Conservation (phyloP, 2,797 vertebrate genomes). For the Chaetophractus vellerosus region DNA sequence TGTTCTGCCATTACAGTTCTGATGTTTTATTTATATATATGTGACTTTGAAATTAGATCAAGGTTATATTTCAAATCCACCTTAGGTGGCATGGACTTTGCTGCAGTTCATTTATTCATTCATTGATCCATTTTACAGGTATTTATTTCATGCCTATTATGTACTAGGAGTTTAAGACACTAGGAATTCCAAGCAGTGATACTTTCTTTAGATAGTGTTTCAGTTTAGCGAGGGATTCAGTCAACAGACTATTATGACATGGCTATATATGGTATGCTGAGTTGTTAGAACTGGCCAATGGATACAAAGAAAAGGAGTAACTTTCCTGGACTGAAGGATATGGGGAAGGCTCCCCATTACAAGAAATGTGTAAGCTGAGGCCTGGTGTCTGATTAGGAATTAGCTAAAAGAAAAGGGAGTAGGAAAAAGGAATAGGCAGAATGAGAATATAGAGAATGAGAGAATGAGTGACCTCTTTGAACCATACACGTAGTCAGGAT, state of each 20-base stretch:
- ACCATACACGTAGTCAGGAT: too few relatives aligned
- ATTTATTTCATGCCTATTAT: conserved; percentile 17
- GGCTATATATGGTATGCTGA: not conserved
- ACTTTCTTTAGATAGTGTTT: not conserved
- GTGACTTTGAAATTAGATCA: not conserved
- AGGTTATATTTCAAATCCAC: not conserved
- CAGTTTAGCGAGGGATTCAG: not conserved
- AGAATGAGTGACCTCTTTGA: not conserved
- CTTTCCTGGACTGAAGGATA: not conserved
- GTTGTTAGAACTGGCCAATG: not conserved
- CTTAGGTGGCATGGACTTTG: not conserved
- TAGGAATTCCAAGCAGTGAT: not conserved
- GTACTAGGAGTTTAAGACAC: not conserved
- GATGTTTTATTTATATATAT: not conserved
- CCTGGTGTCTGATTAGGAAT: not conserved
- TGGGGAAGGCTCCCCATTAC: not conserved
- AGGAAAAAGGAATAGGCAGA: not conserved
- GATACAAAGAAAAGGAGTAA: not conserved
- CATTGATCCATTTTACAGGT: conserved; percentile 19
- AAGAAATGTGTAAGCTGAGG: not conserved
- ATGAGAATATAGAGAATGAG: not conserved
- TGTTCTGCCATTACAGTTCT: not conserved
- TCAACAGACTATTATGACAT: not conserved
- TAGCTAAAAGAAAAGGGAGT: not conserved
- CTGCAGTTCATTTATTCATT: conserved; percentile 29